Base-by-base conservation (phyloP, 2,797 vertebrate genomes). In the Eptatretus atami region DNA sequence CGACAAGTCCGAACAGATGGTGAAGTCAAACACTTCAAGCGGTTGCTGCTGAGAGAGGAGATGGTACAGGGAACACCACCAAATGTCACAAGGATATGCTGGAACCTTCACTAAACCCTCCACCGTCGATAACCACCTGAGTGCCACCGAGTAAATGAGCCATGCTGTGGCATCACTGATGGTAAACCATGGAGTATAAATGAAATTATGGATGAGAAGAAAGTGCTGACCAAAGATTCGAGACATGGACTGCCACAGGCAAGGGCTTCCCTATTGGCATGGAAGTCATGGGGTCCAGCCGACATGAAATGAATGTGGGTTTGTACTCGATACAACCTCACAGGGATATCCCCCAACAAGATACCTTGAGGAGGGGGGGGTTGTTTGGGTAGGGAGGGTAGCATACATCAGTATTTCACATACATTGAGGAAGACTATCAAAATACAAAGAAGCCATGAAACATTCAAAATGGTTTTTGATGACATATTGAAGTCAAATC, bases 191-290 rank as follows among this genome's bases (percentile, higher is more conserved):
- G 82, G 82, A 60, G 84, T 72, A 12, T 83, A 71, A 6, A 77
- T 79, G 15, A 82, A 82, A 14, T 75, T 73, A 1, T 80, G 24
- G 53, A 12, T 74, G 65, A 0, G 70, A 66, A 9, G 76, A 68
- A 69, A 83, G n/a, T 64, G 77, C 80, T 2, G 65, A 64, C 82
- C 83, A n/a, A 9, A 79, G 64, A 69, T 82, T 82, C 70, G 77
- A 74, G 65, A 85, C 70, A 13, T 63, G 68, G 53, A 85, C 63
- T 1, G 70, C 66, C n/a, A 85, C 71, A 1, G 72, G 66, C 66
- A 75, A 73, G 13, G 74, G 72, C 3, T 74, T 15, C 1, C 79
- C 80, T 12, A 80, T 66, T 52, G 73, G 67, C 52, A 81, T 77
- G 1, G 66, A 65, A 12, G 73, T 75, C 70, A 76, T 69, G 24